A percentile compares a stretch with the other conserved stretches of the same genome.
These are phyloP conservation scores for Boleophthalmus pectinirostris DNA, from an alignment of 2,113 vertebrate species.

Conservation along the genomic window DNA sequence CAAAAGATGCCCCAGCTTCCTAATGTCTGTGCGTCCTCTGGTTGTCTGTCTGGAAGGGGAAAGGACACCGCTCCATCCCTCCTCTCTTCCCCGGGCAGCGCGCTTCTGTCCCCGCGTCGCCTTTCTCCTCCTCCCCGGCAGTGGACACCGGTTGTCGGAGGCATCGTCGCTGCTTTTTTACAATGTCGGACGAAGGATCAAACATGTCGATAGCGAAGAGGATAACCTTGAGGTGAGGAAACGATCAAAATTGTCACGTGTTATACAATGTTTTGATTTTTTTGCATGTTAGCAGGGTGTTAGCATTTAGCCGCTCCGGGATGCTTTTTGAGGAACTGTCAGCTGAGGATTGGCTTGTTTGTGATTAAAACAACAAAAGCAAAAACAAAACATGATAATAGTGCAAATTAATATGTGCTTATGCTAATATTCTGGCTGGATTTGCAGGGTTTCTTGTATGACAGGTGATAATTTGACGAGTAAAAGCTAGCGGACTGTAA, in stretches of 20 bases:
- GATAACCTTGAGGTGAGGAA: conserved; percentile 47
- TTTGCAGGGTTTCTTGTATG: neutral
- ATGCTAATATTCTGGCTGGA: neutral
- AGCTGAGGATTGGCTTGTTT: neutral
- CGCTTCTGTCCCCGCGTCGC: conserved; percentile 11
- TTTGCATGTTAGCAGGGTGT: conserved; percentile 10
- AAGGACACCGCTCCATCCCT: conserved; percentile 34
- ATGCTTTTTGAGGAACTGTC: neutral
- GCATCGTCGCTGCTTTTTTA: neutral
- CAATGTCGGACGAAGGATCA: conserved; percentile 25
- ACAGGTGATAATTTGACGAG: neutral
- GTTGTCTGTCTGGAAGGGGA: neutral
- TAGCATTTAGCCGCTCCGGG: conserved; percentile 24
- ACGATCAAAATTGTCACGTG: neutral
- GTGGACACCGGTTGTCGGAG: conserved; percentile 8
- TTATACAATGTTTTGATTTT: neutral
- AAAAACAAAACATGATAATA: neutral
- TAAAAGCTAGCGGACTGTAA: neutral
- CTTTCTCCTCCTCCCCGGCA: neutral
- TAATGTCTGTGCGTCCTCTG: neutral
- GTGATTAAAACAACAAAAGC: neutral
- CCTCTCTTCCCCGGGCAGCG: conserved; percentile 2
- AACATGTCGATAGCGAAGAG: conserved; percentile 35
- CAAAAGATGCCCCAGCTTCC: conserved; percentile 3
- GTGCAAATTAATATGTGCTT: neutral